Base-by-base conservation (phyloP, 2,797 vertebrate species). In the Spheniscus humboldti region DNA sequence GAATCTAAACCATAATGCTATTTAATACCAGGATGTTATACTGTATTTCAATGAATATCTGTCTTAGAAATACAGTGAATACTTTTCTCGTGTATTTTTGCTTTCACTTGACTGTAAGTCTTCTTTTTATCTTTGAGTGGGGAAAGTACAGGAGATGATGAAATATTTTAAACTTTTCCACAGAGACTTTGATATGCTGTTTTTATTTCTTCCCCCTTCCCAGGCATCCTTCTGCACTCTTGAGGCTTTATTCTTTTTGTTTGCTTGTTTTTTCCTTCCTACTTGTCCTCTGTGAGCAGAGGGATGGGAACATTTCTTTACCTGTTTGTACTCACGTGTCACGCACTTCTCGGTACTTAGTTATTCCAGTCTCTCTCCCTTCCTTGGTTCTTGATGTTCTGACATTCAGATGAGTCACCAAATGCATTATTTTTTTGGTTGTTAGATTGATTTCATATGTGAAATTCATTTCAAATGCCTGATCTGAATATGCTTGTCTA, bases 401-500 rank as follows among this genome's bases (percentile, higher is more conserved):
- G 67, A 69, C 57, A 57, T 55, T 86, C 77, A 59, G 74, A 90
- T 94, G 89, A 95, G 74, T 89, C 90, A 92, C 55, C 88, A 45
- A 86, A n/a, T 47, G 59, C 47, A 13, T 81, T 68, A 27, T 67
- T 67, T 73, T 86, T 94, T 43, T 27, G 27, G 43, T 93, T 20
- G 53, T 62, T 87, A 90, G n/a, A 53, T 86, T 88, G 67, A 73
- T 90, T 81, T 91, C 91, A 71, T 90, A 73, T 95, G 92, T 92
- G 69, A 91, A 91, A 72, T 80, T 75, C 41, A 82, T 83, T 82
- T 82, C 86, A 67, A 76, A 80, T 81, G 80, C 59, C 86, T 87
- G 59, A 62, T 88, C 88, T 88, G 53, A 91, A 92, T 85, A 71
- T 84, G 55, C 78, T 87, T 69, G 43, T 79, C 82, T 59, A 83